These are phyloP conservation scores for Archips crataeganus DNA, from an alignment of 2,888 invertebrate genomes.

Conservation along the genomic window DNA sequence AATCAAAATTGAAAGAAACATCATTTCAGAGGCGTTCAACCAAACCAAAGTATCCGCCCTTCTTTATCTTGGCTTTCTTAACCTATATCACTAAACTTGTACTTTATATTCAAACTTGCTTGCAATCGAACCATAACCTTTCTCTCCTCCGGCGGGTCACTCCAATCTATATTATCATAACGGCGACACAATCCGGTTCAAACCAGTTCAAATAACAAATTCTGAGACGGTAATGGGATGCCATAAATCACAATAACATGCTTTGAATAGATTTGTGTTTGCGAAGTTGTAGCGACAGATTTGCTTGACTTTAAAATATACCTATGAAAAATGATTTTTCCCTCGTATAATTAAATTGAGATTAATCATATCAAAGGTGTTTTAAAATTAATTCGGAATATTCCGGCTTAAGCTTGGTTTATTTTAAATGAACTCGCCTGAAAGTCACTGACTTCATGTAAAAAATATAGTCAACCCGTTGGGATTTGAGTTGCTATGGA, in stretches of 20 bases:
- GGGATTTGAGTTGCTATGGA: too few relatives aligned
- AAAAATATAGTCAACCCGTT: too few relatives aligned
- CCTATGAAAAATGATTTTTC: too few relatives aligned
- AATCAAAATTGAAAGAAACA: too few relatives aligned
- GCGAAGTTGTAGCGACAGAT: neutral
- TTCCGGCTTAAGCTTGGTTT: too few relatives aligned
- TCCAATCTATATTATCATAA: neutral
- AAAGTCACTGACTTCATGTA: too few relatives aligned
- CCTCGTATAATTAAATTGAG: too few relatives aligned
- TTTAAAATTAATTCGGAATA: too few relatives aligned
- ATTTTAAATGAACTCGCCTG: too few relatives aligned
- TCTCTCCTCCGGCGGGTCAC: neutral
- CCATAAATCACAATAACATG: constrained; percentile 22
- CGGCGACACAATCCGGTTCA: constrained; percentile 8
- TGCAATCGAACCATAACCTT: neutral
- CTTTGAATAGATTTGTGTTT: neutral
- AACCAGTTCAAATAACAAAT: constrained; percentile 12
- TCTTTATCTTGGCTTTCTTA: neutral
- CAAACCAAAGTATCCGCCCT: neutral
- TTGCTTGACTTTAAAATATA: neutral
- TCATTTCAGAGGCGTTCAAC: too few relatives aligned
- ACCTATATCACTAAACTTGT: too few relatives aligned
- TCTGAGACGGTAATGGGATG: constrained; percentile 7
- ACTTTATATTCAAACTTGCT: neutral
- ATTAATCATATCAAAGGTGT: too few relatives aligned